Percentiles rank a stretch among this genome's conserved stretches.
These are phyloP conservation scores for Telmatherina bonti DNA, from an alignment of 2,797 vertebrate species.

Conservation along the genomic window DNA sequence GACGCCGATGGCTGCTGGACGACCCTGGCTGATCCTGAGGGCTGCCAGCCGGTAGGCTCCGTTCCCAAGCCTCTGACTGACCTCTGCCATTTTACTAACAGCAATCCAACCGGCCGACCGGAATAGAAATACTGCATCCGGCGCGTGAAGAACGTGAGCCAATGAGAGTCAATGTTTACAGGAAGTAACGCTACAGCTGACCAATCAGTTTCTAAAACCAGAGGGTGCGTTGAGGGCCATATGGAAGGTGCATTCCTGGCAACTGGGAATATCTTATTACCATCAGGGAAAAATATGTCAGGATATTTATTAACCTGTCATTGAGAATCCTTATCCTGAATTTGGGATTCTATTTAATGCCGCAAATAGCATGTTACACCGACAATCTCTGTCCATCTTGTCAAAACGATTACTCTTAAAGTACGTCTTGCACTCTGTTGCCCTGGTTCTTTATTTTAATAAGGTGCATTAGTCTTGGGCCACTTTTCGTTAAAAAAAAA, in stretches of 20 bases:
- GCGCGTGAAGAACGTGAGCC: slow-evolving; percentile 26
- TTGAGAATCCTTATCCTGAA: too few species aligned
- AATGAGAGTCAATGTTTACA: slow-evolving; percentile 60
- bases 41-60: slow-evolving; percentile 45
- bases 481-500: neutral
- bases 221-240: fast-evolving
- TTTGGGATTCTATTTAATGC: too few species aligned
- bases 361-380: too few species aligned
- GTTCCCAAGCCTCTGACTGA: slow-evolving; percentile 54
- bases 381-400: too few species aligned
- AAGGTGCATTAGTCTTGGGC: too few species aligned
- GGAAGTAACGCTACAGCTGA: slow-evolving; percentile 35
- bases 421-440: too few species aligned
- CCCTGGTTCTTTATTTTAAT: too few species aligned
- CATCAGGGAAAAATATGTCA: neutral
- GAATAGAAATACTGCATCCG: slow-evolving; percentile 50
- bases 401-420: too few species aligned
- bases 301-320: too few species aligned
- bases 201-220: slow-evolving; percentile 45
- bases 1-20: neutral
- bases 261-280: too few species aligned
- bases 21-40: slow-evolving; percentile 22
- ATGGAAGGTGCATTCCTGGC: neutral
- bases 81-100: slow-evolving; percentile 78
- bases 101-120: neutral